These are phyloP conservation scores for Trachelus iudaicus DNA, from an alignment of 2,888 invertebrate species.

Conservation along the genomic window DNA sequence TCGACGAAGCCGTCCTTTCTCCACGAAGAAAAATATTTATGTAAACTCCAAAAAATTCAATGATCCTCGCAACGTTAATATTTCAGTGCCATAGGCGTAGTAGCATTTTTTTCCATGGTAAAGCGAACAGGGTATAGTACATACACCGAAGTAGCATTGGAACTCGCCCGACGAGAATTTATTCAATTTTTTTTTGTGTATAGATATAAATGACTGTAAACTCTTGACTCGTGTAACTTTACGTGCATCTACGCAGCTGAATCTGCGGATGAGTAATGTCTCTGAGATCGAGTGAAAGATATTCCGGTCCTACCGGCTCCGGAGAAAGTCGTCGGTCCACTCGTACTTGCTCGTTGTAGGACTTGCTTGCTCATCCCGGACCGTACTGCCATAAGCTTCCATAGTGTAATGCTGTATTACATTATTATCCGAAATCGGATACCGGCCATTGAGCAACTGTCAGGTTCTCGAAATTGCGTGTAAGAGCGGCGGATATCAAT, in stretches of 20 bases:
- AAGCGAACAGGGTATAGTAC: not conserved
- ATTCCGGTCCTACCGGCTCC: slow-evolving; percentile 39
- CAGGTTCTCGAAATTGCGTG: not conserved
- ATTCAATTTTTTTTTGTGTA: not conserved
- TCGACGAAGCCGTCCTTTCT: not conserved
- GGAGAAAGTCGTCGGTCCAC: slow-evolving; percentile 44
- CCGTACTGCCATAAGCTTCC: not conserved
- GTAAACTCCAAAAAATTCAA: not conserved
- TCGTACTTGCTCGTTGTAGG: not conserved
- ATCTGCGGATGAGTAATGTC: slow-evolving; percentile 36
- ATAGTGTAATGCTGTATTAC: not conserved
- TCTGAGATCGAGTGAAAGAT: slow-evolving; percentile 37
- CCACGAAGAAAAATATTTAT: not conserved
- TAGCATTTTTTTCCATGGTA: not conserved
- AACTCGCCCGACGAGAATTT: not conserved
- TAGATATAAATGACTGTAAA: not conserved
- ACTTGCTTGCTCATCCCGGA: not conserved
- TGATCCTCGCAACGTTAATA: not conserved
- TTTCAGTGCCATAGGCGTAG: not conserved
- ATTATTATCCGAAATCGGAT: not conserved
- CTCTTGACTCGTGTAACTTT: not conserved
- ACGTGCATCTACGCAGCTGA: not conserved
- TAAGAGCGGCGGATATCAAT: not conserved
- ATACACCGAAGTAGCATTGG: not conserved
- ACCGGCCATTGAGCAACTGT: not conserved